Base-by-base conservation (phyloP, 1,140 invertebrate genomes). In the Brachionus rotundiformis region DNA sequence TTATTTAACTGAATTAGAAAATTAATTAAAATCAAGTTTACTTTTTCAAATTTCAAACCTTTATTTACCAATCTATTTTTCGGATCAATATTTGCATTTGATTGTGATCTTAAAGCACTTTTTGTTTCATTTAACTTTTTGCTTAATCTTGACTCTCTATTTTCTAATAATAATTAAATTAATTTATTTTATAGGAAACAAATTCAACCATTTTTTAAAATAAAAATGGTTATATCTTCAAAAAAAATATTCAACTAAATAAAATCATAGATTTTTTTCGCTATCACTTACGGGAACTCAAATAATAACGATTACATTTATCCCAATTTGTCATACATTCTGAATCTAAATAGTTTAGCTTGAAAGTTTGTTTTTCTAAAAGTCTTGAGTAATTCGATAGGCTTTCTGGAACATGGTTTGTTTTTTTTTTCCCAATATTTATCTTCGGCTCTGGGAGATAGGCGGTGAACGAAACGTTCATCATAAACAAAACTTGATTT, bases 251-350 rank as follows among this genome's bases (percentile, higher is more conserved):
- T n/a, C n/a, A n/a, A n/a, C n/a, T n/a, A n/a, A n/a, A n/a, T n/a
- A n/a, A n/a, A n/a, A n/a, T n/a, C n/a, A n/a, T n/a, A n/a, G n/a
- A n/a, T n/a, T n/a, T n/a, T n/a, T n/a, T n/a, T n/a, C n/a, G n/a
- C n/a, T n/a, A n/a, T n/a, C n/a, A 54, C 27, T 68, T 68, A 68
- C 63, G 63, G 16, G 63, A 31, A 33, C 63, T 68, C 16, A 68
- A n/a, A 36, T 68, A 39, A 8, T 16, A 68, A 19, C 63, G 63
- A 19, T 68, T 68, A 31, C 63, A 68, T 68, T 36, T 68, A 68
- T 68, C 63, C 33, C 29, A 68, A 68, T 68, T 68, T 39, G 13
- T 36, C 16, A 68, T 31, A 36, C 63, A 68, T 19, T 68, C 29
- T 33, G 29, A 19, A 16, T 68, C 31, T 33, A 68, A 36, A 33